Base-by-base conservation (phyloP, 2,888 invertebrate species). In the Chloroclysta siterata region DNA sequence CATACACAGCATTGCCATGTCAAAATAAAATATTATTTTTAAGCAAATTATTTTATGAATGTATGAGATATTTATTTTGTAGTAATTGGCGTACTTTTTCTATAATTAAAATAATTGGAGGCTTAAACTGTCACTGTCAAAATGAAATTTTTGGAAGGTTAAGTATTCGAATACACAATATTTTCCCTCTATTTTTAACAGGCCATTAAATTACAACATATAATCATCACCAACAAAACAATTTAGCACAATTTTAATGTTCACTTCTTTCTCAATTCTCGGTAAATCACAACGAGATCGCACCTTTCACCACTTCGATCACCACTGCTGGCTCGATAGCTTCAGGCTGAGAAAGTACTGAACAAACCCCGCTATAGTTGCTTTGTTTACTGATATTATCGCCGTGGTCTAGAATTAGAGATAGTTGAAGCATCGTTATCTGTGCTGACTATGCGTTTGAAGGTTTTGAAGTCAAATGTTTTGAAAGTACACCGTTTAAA, bases 301-400 rank as follows among this genome's bases (percentile, higher is more conserved):
- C 65, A 81, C 84, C 85, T 87, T 85, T 86, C 84, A 85, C 85
- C 81, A 79, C 67, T 75, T 74, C 62, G 66, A 72, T 72, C 69
- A 78, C 80, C 81, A 81, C 75, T 79, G 79, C 78, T 62, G 73
- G 65, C 66, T 71, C 53, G 61, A 73, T 77, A 68, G 81, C 88
- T 85, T 62, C 66, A 63, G 84, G 88, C 79, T 65, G 83, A 75
- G 88, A 87, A 88, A 88, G 87, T 83, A 67, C 68, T 69, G 71
- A 72, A 79, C 73, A 75, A 77, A 79, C 72, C 69, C 61, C 54
- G 75, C 63, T 48, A 80, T 71, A 53, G 66, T 67, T 60, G 14
- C 61, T 42, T 61, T 68, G 66, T 72, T 69, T 67, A 68, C 71
- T 61, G 66, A 75, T 75, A 69, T 51, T 65, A 76, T 76, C 76